phyloP scores from a whole-genome alignment of 2,888 invertebrate species.

The Thelaira solivaga region DNA sequence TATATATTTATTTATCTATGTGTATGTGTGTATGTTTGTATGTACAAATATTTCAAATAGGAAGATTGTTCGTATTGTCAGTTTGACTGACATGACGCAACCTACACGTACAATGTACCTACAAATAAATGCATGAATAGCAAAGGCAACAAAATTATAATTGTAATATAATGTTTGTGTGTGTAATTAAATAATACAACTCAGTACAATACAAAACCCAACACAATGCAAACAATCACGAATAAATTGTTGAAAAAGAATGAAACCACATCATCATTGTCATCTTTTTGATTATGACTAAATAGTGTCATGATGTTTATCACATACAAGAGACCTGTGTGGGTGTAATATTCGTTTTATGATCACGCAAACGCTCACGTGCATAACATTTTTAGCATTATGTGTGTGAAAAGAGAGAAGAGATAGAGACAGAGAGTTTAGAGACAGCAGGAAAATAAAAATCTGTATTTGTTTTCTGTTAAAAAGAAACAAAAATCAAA shows the following conservation, averaged over 20 bases:
- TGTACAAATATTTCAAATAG: not conserved
- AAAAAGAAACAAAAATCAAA: too few species aligned
- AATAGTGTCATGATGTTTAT: constrained; percentile 30
- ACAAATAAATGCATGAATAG: constrained; percentile 2
- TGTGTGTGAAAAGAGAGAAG: too few species aligned
- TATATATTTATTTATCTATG: too few species aligned
- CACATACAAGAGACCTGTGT: too few species aligned
- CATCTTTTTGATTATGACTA: constrained; percentile 7
- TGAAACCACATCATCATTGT: constrained; percentile 13
- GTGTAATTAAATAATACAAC: constrained; percentile 20
- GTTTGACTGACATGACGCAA: constrained; percentile 49
- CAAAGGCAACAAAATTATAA: constrained; percentile 27
- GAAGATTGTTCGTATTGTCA: constrained; percentile 24
- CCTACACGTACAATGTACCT: not conserved
- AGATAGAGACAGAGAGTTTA: too few species aligned
- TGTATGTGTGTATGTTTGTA: not conserved
- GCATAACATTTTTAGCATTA: too few species aligned
- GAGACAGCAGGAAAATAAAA: too few species aligned
- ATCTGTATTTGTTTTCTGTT: too few species aligned
- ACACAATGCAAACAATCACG: not conserved
- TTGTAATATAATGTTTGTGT: constrained; percentile 10
- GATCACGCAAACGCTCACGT: constrained; percentile 34
- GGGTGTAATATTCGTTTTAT: too few species aligned
- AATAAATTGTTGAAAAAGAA: not conserved
- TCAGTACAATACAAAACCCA: not conserved